Evolutionary conservation across 2,888 invertebrate species (phyloP).

Genomic region (Calliphora vomitoria): DNA sequence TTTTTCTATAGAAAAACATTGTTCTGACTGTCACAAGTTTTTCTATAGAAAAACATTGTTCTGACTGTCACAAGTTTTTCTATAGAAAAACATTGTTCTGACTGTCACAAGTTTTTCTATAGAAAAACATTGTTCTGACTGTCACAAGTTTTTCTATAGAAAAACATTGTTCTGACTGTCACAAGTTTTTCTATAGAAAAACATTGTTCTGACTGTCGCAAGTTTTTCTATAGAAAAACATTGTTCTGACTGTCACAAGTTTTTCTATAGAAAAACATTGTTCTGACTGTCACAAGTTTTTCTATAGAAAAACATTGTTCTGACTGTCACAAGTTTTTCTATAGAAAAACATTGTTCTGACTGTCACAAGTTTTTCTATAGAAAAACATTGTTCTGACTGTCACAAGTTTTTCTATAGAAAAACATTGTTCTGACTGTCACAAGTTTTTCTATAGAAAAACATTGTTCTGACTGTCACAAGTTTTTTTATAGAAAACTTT

Average conservation of each 20-base stretch:
- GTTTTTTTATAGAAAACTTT: too few relatives aligned
- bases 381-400: not conserved
- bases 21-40: not conserved
- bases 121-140: not conserved
- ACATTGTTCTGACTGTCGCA: not conserved
- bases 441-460: not conserved
- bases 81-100: not conserved
- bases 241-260: not conserved
- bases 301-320: not conserved
- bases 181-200: not conserved
- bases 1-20: conserved; percentile 4
- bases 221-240: not conserved
- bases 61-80: not conserved
- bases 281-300: not conserved
- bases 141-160: not conserved
- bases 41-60: not conserved
- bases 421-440: not conserved
- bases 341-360: not conserved
- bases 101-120: not conserved
- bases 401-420: not conserved
- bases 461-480: too few relatives aligned
- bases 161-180: not conserved
- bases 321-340: not conserved
- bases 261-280: not conserved
- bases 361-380: not conserved